Conservation (phyloP, 1,140 invertebrate species). For the Neodiprion virginianus region DNA sequence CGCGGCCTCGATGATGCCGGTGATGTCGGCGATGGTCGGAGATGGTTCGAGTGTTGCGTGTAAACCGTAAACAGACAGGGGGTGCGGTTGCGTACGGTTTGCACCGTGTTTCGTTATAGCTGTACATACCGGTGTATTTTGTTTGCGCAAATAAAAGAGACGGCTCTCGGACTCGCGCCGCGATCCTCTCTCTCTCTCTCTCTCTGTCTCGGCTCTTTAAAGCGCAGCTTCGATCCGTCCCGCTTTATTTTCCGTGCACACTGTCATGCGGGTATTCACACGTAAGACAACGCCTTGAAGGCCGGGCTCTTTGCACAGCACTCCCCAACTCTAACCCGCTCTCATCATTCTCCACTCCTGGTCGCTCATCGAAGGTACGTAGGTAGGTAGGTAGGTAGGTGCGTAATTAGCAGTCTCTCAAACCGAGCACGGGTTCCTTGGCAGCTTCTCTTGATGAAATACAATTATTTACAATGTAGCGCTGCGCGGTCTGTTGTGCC, state of each 20-base stretch:
- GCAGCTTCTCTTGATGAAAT: too few relatives aligned
- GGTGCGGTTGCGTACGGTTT: neutral
- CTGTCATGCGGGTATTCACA: too few relatives aligned
- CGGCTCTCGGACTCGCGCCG: neutral
- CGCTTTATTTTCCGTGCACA: too few relatives aligned
- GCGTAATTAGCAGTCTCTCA: neutral
- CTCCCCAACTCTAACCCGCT: neutral
- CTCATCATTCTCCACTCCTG: too few relatives aligned
- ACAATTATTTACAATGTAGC: too few relatives aligned
- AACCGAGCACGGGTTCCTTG: neutral
- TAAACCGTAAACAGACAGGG: conserved; percentile 16
- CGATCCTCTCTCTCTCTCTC: neutral
- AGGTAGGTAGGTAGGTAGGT: neutral
- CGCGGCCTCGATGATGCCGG: too few relatives aligned
- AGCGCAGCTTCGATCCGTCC: too few relatives aligned
- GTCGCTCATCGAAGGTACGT: too few relatives aligned
- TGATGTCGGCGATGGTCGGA: too few relatives aligned
- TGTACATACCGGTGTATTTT: neutral
- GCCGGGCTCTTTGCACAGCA: too few relatives aligned
- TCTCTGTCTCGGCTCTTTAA: neutral
- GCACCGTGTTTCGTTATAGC: neutral
- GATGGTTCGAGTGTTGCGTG: conserved; percentile 12
- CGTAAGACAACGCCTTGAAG: too few relatives aligned
- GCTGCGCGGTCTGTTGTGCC: too few relatives aligned
- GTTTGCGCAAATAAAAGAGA: conserved; percentile 21